Evolutionary conservation across 2,888 invertebrate genomes (phyloP).

Genomic region (Onchidella celtica): DNA sequence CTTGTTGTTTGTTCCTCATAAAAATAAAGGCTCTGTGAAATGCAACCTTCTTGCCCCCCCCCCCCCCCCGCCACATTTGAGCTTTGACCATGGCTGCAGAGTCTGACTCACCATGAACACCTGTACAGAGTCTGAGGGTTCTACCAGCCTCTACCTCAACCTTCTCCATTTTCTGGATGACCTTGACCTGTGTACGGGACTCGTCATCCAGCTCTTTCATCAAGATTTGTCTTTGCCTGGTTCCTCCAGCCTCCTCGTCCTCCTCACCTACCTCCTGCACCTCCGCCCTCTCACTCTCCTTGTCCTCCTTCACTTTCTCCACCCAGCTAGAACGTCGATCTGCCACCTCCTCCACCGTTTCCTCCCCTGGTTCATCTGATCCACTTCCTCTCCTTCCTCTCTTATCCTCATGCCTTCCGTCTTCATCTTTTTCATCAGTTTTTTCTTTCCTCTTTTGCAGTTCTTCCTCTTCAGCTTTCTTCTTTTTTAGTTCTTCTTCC

Average conservation of each 20-base stretch:
- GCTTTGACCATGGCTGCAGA: too few relatives aligned
- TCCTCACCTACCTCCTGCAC: neutral
- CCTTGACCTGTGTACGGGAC: conserved; percentile 12
- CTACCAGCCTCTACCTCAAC: conserved; percentile 51
- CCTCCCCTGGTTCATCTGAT: neutral
- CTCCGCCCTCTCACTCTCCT: conserved; percentile 36
- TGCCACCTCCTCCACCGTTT: neutral
- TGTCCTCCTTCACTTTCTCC: conserved; percentile 44
- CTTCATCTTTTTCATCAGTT: neutral
- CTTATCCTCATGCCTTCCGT: neutral
- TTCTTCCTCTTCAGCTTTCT: neutral
- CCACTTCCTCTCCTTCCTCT: neutral
- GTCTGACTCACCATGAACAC: conserved; percentile 56
- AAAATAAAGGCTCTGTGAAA: too few relatives aligned
- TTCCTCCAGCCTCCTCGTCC: neutral
- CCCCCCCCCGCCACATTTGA: too few relatives aligned
- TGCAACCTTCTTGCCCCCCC: too few relatives aligned
- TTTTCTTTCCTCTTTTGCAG: neutral
- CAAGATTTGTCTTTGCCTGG: too few relatives aligned
- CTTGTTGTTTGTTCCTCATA: too few relatives aligned
- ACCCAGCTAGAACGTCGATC: conserved; percentile 33
- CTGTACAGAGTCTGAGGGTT: conserved; percentile 52
- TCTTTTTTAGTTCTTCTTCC: conserved; percentile 13
- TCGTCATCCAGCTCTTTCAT: neutral
- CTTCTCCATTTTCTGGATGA: conserved; percentile 42